Conservation (phyloP, 2,888 invertebrate genomes). For the Drosophila atripex region DNA sequence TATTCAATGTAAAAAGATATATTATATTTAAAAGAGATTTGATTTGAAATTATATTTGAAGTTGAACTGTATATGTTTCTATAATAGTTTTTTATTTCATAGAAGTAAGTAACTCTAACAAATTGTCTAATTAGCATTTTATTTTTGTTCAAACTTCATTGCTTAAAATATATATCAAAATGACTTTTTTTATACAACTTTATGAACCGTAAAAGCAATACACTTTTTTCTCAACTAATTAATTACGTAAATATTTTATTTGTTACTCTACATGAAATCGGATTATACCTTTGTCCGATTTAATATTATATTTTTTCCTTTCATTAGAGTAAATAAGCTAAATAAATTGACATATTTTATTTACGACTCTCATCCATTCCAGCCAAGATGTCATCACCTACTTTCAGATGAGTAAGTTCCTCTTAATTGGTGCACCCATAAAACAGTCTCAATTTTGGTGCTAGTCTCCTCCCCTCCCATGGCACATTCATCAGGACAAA, state of each 20-base stretch:
- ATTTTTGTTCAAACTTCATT: too few species aligned
- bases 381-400: constrained; percentile 2
- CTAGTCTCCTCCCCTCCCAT: not conserved
- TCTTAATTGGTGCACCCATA: constrained; percentile 29
- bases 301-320: not conserved
- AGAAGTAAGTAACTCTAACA: too few species aligned
- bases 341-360: not conserved
- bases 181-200: too few species aligned
- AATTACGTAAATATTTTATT: not conserved
- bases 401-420: constrained; percentile 3
- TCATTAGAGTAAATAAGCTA: not conserved
- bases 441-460: constrained; percentile 10
- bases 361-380: not conserved
- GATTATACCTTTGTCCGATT: not conserved
- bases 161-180: too few species aligned
- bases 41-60: too few species aligned
- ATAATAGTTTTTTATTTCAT: too few species aligned
- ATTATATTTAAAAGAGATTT: too few species aligned
- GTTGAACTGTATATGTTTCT: too few species aligned
- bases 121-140: too few species aligned
- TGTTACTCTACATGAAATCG: not conserved
- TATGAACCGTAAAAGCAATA: too few species aligned
- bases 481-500: constrained; percentile 11
- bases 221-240: too few species aligned
- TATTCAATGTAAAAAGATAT: too few species aligned